Evolutionary conservation across 1,140 invertebrate species (phyloP), one percentile per base, ranked within the genome.

Genomic region (Eubasilissa regina): DNA sequence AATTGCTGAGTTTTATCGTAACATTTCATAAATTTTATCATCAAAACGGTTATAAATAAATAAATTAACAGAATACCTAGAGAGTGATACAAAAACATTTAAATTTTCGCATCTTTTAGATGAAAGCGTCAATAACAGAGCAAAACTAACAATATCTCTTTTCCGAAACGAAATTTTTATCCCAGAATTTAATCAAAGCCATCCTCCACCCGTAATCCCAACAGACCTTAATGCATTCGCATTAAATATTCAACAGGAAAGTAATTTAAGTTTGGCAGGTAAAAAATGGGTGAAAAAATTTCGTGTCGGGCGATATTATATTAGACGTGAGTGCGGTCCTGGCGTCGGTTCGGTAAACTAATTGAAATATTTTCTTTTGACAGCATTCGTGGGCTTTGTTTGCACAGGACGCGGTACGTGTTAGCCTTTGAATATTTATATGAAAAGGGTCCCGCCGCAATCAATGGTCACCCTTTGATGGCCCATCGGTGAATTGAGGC

Each of bases 291-390:
- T 15, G 21, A 19, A 56, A 17, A 17, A 56, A 13, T 51, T 51
- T 15, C 1, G 48, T 15, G 48, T 51, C 11, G 48, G 11, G n/a
- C n/a, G 11, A 51, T 56, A 15, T 35, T 35, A 1, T 58, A 66
- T 66, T 8, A 47, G 62, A 45, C 25, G 17, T 21, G 4, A 48
- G 12, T 13, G 66, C 66, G 17, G 44, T 48, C 10, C 19, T 55
- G n/a, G 15, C 7, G 47, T 21, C 0, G 48, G 21, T 74, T 44
- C 35, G 15, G 66, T 47, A 72, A 78, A 72, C 64, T 78, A 78
- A 78, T 78, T 70, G 76, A 70, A 70, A 78, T 78, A 78, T 78
- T 78, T 78, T 78, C 76, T 78, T 78, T 70, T 78, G 64, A 66
- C 64, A 45, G 60, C 19, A 15, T n/a, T 17, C 21, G n/a, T 25